Evolutionary conservation across 2,888 invertebrate genomes (phyloP), one percentile per base, ranked within the genome.

Genomic region (Diplazon laetatorius): DNA sequence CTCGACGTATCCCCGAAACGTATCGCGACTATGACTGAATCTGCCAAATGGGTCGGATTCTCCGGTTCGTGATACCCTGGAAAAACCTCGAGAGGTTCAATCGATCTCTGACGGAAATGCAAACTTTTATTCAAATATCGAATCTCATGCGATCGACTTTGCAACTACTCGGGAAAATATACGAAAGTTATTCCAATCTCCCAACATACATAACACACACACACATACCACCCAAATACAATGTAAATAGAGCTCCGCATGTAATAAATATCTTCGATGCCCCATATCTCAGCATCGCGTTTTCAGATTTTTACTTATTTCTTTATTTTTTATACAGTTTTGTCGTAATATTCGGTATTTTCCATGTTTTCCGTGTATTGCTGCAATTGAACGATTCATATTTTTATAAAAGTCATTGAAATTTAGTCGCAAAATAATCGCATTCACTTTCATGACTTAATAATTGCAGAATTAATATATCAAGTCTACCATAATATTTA

Each of bases 111-210:
- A 25, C 50, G 39, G 60, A 39, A 16, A 8, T 46, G 22, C 50
- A 60, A 60, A 48, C 37, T 62, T 71, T 50, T 46, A 25, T 50
- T 62, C 70, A 50, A 70, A 70, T 70, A 70, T 60, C 25, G 37
- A 70, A 60, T 70, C 39, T 10, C 69, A 60, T 60, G 25, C 52
- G 52, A 52, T 52, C 52, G 25, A 52, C 52, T 52, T 52, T 25
- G 52, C 25, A 52, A 52, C 52, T 52, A 52, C 52, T 52, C 22
- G 12, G 6, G n/a, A 25, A 52, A 52, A 25, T 52, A 52, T 52
- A n/a, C n/a, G 25, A 52, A 52, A 52, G 25, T 30, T 52, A 52
- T 52, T 52, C 22, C 22, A 25, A 52, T 30, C 22, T 30, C 12
- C 5, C 30, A 4, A 57, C n/a, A 37, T 57, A 57, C 57, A 57